Percentiles rank a stretch among this genome's conserved stretches.
These are phyloP conservation scores for Pissodes strobi DNA, from an alignment of 1,140 invertebrate species.

Conservation along the genomic window DNA sequence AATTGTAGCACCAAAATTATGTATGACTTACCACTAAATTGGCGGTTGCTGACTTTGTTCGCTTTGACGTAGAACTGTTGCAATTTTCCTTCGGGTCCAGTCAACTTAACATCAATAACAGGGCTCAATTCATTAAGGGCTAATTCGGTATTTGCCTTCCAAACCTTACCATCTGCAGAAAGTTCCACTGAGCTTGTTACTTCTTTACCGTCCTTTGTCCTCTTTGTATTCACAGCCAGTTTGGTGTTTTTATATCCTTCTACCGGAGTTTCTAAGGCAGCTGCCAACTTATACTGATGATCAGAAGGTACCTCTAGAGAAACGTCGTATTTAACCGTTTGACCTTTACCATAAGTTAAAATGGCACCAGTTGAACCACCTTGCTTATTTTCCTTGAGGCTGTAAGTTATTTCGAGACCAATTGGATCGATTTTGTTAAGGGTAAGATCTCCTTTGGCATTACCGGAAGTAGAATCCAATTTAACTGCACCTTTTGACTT, in stretches of 20 bases:
- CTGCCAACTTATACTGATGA: slow-evolving; percentile 54
- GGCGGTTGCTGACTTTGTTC: slow-evolving; percentile 59
- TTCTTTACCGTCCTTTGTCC: slow-evolving; percentile 57
- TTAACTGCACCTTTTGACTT: slow-evolving; percentile 43
- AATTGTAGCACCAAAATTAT: too few species aligned
- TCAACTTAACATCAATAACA: slow-evolving; percentile 48
- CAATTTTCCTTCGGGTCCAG: slow-evolving; percentile 57
- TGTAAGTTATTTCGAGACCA: slow-evolving; percentile 35
- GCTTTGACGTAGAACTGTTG: slow-evolving; percentile 61
- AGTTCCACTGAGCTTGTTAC: slow-evolving; percentile 54
- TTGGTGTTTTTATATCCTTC: slow-evolving; percentile 63
- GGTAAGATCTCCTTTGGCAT: slow-evolving; percentile 35
- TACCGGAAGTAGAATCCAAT: slow-evolving; percentile 31
- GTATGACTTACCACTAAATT: slow-evolving; percentile 62
- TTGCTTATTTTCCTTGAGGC: slow-evolving; percentile 27
- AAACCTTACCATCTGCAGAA: slow-evolving; percentile 59
- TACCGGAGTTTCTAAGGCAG: slow-evolving; percentile 58
- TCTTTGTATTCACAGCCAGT: slow-evolving; percentile 60
- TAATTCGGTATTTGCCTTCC: slow-evolving; percentile 58
- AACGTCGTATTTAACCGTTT: slow-evolving; percentile 56
- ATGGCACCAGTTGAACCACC: slow-evolving; percentile 45
- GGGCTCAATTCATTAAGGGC: slow-evolving; percentile 43
- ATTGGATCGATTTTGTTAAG: slow-evolving; percentile 46
- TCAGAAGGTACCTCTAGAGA: slow-evolving; percentile 53
- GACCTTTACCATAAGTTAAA: slow-evolving; percentile 63